These are phyloP conservation scores for Danio kyathit DNA, from an alignment of 2,797 vertebrate genomes.

Conservation along the genomic window DNA sequence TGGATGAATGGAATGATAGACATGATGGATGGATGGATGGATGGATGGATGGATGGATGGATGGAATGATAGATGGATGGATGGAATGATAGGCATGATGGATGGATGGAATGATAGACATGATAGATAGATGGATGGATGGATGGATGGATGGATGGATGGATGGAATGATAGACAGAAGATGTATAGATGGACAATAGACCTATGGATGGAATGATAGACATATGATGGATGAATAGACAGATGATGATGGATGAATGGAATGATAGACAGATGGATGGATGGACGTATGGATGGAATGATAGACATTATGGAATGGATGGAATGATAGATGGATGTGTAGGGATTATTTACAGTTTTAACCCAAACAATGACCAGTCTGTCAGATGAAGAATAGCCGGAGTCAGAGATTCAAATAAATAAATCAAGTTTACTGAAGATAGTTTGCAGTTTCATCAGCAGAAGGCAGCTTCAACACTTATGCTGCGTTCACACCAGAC, in stretches of 20 bases:
- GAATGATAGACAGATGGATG: no score
- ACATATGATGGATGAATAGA: not conserved
- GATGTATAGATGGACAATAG: not conserved
- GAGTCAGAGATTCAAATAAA: no score
- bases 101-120: no score
- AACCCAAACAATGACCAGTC: no score
- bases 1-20: no score
- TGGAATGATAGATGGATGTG: rapidly evolving
- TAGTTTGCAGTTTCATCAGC: no score
- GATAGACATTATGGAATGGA: not conserved
- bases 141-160: rapidly evolving
- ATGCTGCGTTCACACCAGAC: no score
- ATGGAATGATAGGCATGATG: rapidly evolving
- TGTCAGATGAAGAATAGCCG: no score
- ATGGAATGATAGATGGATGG: rapidly evolving
- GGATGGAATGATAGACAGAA: no score
- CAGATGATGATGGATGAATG: rapidly evolving
- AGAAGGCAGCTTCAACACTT: no score
- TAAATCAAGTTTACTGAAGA: no score
- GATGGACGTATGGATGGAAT: rapidly evolving
- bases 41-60: not conserved
- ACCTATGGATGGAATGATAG: not conserved
- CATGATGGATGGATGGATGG: not conserved
- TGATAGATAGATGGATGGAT: not conserved
- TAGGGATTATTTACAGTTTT: no score